Conservation (phyloP, 2,888 invertebrate species). For the Chironomus tentans region DNA sequence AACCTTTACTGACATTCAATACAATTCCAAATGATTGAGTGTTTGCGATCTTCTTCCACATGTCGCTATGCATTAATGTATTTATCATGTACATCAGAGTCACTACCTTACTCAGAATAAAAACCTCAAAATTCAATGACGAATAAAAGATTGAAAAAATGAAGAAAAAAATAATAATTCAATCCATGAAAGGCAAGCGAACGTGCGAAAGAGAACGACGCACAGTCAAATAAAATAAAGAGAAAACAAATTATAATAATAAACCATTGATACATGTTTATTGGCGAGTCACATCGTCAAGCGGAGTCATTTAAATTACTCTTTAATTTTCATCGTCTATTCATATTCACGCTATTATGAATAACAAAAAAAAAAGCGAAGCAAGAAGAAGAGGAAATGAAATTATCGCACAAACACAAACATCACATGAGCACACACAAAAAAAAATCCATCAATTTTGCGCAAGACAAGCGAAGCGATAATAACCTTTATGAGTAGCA, state of each 20-base stretch:
- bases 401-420: neutral
- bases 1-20: too few relatives aligned
- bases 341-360: neutral
- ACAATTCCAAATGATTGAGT: too few relatives aligned
- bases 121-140: too few relatives aligned
- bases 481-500: neutral
- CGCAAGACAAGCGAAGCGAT: constrained; percentile 16
- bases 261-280: constrained; percentile 7
- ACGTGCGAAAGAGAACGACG: too few relatives aligned
- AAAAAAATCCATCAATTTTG: constrained; percentile 6
- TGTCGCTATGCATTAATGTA: too few relatives aligned
- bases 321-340: neutral
- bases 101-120: too few relatives aligned
- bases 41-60: too few relatives aligned
- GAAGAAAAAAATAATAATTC: too few relatives aligned
- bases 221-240: neutral
- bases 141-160: too few relatives aligned
- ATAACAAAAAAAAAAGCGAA: neutral
- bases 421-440: neutral
- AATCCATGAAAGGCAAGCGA: too few relatives aligned
- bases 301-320: constrained; percentile 18
- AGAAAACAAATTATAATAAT: neutral
- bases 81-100: too few relatives aligned
- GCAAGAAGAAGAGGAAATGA: neutral
- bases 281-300: constrained; percentile 4